phyloP scores from a whole-genome alignment of 1,140 invertebrate genomes.

The Drosophila pseudoananassae region DNA sequence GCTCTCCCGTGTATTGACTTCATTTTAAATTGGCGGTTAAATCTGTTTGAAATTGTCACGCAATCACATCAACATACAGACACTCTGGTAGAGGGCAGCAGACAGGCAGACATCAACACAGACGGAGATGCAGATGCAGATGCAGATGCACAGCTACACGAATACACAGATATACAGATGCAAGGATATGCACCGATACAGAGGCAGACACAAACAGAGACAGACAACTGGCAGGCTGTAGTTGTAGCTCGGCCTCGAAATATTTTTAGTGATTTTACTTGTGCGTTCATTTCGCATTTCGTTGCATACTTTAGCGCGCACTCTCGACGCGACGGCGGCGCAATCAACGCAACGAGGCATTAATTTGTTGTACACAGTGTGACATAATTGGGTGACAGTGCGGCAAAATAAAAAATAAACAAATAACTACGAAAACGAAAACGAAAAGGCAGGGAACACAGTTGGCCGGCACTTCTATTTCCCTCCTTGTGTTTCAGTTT shows the following conservation, averaged over 20 bases:
- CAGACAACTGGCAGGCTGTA: conserved; percentile 12
- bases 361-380: conserved; percentile 82
- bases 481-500: background rate
- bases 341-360: conserved; percentile 83
- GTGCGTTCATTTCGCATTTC: conserved; percentile 53
- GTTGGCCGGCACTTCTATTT: conserved; percentile 51
- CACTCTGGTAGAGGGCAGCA: conserved; percentile 17
- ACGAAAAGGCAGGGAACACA: conserved; percentile 39
- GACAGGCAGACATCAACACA: conserved; percentile 47
- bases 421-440: conserved; percentile 25
- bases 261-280: conserved; percentile 80
- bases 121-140: conserved; percentile 13
- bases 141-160: conserved; percentile 17
- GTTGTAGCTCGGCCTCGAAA: conserved; percentile 38
- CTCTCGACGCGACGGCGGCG: conserved; percentile 55
- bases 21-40: conserved; percentile 84
- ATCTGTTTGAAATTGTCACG: conserved; percentile 83
- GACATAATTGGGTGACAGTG: conserved; percentile 83
- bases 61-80: conserved; percentile 64
- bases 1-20: conserved; percentile 75
- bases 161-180: conserved; percentile 13
- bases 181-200: conserved; percentile 18
- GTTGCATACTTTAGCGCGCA: conserved; percentile 74
- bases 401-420: conserved; percentile 66
- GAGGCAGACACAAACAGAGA: background rate